Evolutionary conservation across 64 coral and sea anemone species (phyloP).

Genomic region (Catalaphyllia jardinei): DNA sequence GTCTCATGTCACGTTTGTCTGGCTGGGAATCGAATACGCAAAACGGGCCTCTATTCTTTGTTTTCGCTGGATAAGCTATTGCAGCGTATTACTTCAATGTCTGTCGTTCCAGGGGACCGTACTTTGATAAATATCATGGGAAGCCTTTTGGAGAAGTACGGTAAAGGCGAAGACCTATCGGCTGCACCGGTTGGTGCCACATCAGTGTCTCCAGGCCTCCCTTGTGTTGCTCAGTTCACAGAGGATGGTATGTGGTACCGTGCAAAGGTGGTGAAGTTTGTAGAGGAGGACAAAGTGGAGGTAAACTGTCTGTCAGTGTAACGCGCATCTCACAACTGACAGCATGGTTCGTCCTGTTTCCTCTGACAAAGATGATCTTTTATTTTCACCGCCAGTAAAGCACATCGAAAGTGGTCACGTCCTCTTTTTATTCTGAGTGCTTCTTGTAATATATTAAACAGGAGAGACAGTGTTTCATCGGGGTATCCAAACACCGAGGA

Average conservation of each 20-base stretch:
- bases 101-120: constrained; percentile 43
- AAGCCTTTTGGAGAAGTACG: constrained; percentile 31
- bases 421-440: too few species aligned
- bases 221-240: constrained; percentile 75
- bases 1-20: too few species aligned
- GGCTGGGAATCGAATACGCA: too few species aligned
- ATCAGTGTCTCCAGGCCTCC: constrained; percentile 39
- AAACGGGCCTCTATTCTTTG: background rate
- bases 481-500: too few species aligned
- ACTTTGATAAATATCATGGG: constrained; percentile 79
- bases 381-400: too few species aligned
- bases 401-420: too few species aligned
- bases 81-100: background rate
- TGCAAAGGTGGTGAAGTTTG: constrained; percentile 34
- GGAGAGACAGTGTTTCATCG: too few species aligned
- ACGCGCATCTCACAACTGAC: too few species aligned
- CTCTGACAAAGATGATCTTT: too few species aligned
- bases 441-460: too few species aligned
- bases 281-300: constrained; percentile 62
- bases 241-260: constrained; percentile 92
- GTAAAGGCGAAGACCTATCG: constrained; percentile 26
- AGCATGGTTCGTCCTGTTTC: too few species aligned
- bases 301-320: constrained; percentile 6
- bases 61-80: background rate
- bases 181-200: constrained; percentile 37